Evolutionary conservation across 2,888 invertebrate genomes (phyloP), one percentile per base, ranked within the genome.

Genomic region (Spilosoma lubricipeda): DNA sequence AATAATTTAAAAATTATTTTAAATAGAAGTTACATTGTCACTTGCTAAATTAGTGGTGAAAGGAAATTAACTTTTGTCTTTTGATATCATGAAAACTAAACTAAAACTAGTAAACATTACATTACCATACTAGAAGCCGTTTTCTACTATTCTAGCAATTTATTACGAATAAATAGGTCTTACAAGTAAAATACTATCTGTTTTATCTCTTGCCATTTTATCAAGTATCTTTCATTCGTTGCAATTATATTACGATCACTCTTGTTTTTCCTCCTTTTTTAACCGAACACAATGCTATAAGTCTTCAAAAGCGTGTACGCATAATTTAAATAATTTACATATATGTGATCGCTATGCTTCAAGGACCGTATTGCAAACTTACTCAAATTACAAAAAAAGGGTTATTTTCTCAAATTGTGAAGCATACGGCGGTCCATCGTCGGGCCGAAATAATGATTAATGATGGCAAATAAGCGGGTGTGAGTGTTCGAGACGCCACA

Each of bases 401-500:
- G 93, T 95, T 94, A 94, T 94, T 95, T 93, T 93, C 93, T 93
- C 90, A 94, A 94, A 94, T 94, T 92, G 92, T 93, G 89, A 91
- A 89, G 90, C 91, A 89, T 90, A 90, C 92, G 85, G 84, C 85
- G 89, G 90, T 87, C 91, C 90, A 90, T 86, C 86, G 89, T 89
- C 91, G 92, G 92, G 90, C 92, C 93, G 91, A 94, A 95, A 95
- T 95, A 94, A 95, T 96, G 96, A 96, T 96, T 96, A 94, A 96
- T 96, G 96, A 93, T 94, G 88, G 90, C 91, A 96, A 96, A 96
- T 96, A 96, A 96, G 95, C 96, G 95, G 96, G 94, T 96, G 93
- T 91, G 92, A 86, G 88, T 82, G 84, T 84, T 82, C 87, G 84
- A 85, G 88, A 86, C 86, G 88, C 85, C 82, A 92, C 89, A 94